Base-by-base conservation (phyloP, 1,140 invertebrate species). In the Dolichoris vasculosae region DNA sequence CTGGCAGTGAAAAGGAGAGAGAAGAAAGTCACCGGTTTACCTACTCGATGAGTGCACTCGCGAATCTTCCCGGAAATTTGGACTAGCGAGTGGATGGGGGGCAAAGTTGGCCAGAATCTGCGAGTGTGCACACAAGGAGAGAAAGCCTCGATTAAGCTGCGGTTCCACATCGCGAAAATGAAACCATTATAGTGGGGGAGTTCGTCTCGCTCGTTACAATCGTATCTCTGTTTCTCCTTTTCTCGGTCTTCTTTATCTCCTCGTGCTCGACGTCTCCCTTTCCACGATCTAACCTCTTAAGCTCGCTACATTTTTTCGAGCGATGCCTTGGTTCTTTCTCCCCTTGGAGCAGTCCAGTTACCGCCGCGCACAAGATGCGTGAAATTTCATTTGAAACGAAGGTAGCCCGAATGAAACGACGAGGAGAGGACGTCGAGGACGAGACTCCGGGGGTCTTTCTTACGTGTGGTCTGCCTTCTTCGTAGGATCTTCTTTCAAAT, bases 71-170 rank as follows among this genome's bases (percentile, higher is more conserved):
- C 73, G 75, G 43, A 78, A 77, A 84, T 84, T 83, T 40, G 75
- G 43, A 63, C 46, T 30, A 43, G 38, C 4, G 48, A 2, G n/a
- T 26, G 43, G 71, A 8, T 11, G 26, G 35, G 17, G 11, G 38
- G 8, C 55, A 38, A 2, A 69, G 67, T 69, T 69, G 55, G 35
- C 30, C 35, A 32, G 78, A 78, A 40, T 69, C 43, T 35, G 75
- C 40, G n/a, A 64, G 43, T 8, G 43, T 4, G 64, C 20, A 48
- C 0, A 71, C 17, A 51, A 23, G 48, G 8, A 46, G 75, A 75
- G 67, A 67, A 77, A 88, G 87, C 81, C 81, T 81, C 88, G 89
- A 90, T 90, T 89, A 89, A 88, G 87, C 86, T 89, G 87, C 86
- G 86, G 76, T 78, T 86, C 77, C 87, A 71, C 86, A 84, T 88